Conservation (phyloP, 2,888 invertebrate genomes). For the Tetranychus truncatus region DNA sequence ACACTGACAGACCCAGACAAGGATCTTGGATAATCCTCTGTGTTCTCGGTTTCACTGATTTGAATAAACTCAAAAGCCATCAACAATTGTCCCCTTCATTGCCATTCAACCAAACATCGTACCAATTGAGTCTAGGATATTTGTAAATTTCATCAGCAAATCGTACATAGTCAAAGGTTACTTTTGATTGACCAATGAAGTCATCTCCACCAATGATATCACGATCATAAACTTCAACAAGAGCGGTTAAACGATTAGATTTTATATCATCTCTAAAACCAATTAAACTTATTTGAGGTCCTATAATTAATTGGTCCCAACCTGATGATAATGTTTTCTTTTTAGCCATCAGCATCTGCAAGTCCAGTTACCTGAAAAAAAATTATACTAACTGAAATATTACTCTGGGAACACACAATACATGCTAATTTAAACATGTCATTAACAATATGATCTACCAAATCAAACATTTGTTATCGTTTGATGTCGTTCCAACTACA, state of each 20-base stretch:
- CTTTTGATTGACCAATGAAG: slow-evolving; percentile 67
- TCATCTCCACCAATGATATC: slow-evolving; percentile 84
- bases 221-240: slow-evolving; percentile 75
- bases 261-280: slow-evolving; percentile 63
- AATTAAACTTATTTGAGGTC: slow-evolving; percentile 59
- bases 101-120: slow-evolving; percentile 54
- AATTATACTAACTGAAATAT: too few relatives aligned
- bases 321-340: slow-evolving; percentile 79
- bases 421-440: too few relatives aligned
- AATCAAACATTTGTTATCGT: too few relatives aligned
- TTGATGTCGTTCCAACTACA: too few relatives aligned
- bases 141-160: slow-evolving; percentile 15
- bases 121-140: slow-evolving; percentile 63
- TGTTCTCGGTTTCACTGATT: slow-evolving; percentile 44
- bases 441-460: too few relatives aligned
- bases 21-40: slow-evolving; percentile 41
- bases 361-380: too few relatives aligned
- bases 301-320: slow-evolving; percentile 71
- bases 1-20: neutral
- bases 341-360: too few relatives aligned
- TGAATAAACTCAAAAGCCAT: slow-evolving; percentile 72
- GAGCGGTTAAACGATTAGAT: slow-evolving; percentile 57
- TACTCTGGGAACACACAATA: too few relatives aligned
- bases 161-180: slow-evolving; percentile 35
- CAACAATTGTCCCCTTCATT: slow-evolving; percentile 67